Evolutionary conservation across 35 echinoderm and acorn worm genomes (phyloP).

Genomic region (Nesometra sesokonis): DNA sequence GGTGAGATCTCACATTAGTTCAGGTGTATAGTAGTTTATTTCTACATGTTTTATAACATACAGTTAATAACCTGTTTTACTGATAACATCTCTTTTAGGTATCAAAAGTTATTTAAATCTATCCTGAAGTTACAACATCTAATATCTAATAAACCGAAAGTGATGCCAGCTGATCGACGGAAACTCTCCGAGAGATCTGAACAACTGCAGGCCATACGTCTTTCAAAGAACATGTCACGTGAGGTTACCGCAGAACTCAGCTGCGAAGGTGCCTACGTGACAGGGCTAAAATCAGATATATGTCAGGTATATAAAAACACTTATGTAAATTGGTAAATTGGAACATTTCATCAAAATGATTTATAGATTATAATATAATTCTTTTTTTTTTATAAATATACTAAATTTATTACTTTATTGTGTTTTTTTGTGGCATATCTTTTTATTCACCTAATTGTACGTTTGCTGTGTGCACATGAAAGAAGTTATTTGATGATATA

Average conservation of each 20-base stretch:
- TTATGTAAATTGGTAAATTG: too few relatives aligned
- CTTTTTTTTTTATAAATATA: too few relatives aligned
- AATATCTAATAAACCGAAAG: constrained; percentile 48
- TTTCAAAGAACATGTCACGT: constrained; percentile 7
- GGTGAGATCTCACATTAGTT: too few relatives aligned
- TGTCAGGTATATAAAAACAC: too few relatives aligned
- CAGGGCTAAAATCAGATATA: constrained; percentile 71
- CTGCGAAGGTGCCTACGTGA: constrained; percentile 38
- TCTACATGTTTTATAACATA: too few relatives aligned
- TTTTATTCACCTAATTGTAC: too few relatives aligned
- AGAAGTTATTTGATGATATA: too few relatives aligned
- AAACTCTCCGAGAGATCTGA: constrained; percentile 40
- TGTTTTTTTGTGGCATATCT: constrained; percentile 8
- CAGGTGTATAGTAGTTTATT: too few relatives aligned
- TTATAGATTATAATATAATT: too few relatives aligned
- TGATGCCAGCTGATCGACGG: constrained; percentile 34
- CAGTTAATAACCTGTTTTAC: too few relatives aligned
- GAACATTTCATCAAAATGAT: too few relatives aligned
- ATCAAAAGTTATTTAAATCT: constrained; percentile 73
- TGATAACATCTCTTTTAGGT: constrained; percentile 19
- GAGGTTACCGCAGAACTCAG: constrained; percentile 72
- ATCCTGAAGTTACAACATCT: constrained; percentile 63
- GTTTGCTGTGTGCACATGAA: too few relatives aligned
- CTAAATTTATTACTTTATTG: neutral
- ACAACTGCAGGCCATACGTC: constrained; percentile 36